Conservation (phyloP, 1,140 invertebrate species). For the Drosophila ercepeae region DNA sequence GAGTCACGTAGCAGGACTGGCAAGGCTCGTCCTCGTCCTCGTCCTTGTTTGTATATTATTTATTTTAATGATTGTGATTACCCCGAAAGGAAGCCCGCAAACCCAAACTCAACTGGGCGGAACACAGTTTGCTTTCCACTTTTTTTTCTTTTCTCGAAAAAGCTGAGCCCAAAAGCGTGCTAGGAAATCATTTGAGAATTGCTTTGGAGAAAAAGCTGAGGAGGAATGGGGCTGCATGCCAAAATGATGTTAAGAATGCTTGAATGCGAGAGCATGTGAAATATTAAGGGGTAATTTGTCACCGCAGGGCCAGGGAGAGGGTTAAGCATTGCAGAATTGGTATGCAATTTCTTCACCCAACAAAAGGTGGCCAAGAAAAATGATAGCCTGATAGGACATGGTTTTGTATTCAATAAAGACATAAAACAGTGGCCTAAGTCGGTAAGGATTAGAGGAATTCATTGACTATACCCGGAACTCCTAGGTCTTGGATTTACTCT, state of each 20-base stretch:
- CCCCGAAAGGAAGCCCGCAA: constrained; percentile 40
- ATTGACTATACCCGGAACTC: too few species aligned
- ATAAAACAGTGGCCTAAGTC: too few species aligned
- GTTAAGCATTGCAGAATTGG: constrained; percentile 7
- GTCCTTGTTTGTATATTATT: constrained; percentile 63
- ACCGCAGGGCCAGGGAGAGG: constrained; percentile 9
- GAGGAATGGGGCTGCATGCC: constrained; percentile 7
- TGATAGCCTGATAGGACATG: background rate
- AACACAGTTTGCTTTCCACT: constrained; percentile 29
- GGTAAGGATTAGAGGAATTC: too few species aligned
- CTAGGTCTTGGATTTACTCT: too few species aligned
- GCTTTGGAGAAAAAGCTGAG: constrained; percentile 5
- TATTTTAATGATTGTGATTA: constrained; percentile 71
- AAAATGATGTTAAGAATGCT: constrained; percentile 34
- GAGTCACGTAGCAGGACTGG: background rate
- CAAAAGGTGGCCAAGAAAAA: background rate
- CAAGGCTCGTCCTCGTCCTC: constrained; percentile 2
- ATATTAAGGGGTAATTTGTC: constrained; percentile 47
- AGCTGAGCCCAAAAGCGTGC: constrained; percentile 52
- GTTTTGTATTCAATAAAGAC: too few species aligned
- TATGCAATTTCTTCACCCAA: constrained; percentile 10
- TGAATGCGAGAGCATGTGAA: constrained; percentile 35
- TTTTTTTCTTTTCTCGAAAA: constrained; percentile 2
- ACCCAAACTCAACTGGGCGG: constrained; percentile 45
- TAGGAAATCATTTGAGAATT: constrained; percentile 58